Evolutionary conservation across 1,140 invertebrate species (phyloP).

Genomic region (Hestina assimilis): DNA sequence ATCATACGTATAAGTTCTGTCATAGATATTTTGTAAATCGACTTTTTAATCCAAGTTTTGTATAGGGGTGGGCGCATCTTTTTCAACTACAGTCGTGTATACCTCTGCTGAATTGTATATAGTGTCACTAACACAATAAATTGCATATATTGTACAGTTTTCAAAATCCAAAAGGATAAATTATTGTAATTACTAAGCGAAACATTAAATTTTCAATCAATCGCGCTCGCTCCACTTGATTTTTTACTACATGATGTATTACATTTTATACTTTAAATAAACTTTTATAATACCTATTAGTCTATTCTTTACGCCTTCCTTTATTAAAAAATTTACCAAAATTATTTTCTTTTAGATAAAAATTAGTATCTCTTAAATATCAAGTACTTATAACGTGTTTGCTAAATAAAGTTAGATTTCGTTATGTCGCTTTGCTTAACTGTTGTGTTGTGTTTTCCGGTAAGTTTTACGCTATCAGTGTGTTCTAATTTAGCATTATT

Average conservation of each 20-base stretch:
- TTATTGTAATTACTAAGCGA: no score
- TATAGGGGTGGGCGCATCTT: slow-evolving; percentile 19
- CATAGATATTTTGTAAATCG: slow-evolving; percentile 28
- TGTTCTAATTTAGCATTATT: background rate
- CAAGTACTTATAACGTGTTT: no score
- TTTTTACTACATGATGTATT: slow-evolving; percentile 46
- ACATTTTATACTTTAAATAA: slow-evolving; percentile 59
- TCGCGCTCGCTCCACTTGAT: slow-evolving; percentile 13
- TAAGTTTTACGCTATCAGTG: slow-evolving; percentile 10
- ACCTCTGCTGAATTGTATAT: slow-evolving; percentile 2
- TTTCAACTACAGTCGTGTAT: background rate
- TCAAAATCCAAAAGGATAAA: background rate
- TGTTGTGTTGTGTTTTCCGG: slow-evolving; percentile 1
- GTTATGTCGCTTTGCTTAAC: slow-evolving; percentile 28
- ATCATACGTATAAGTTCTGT: slow-evolving; percentile 25
- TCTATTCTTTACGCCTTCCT: slow-evolving; percentile 33
- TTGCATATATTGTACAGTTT: background rate
- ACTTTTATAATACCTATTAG: slow-evolving; percentile 33
- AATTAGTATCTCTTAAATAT: no score
- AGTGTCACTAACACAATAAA: slow-evolving; percentile 2
- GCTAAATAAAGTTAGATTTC: no score
- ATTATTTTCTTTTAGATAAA: no score
- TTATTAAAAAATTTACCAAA: background rate
- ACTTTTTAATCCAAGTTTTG: slow-evolving; percentile 10
- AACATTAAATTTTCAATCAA: no score